Evolutionary conservation across 2,888 invertebrate genomes (phyloP), one percentile per base, ranked within the genome.

Genomic region (Plebejus melissa): DNA sequence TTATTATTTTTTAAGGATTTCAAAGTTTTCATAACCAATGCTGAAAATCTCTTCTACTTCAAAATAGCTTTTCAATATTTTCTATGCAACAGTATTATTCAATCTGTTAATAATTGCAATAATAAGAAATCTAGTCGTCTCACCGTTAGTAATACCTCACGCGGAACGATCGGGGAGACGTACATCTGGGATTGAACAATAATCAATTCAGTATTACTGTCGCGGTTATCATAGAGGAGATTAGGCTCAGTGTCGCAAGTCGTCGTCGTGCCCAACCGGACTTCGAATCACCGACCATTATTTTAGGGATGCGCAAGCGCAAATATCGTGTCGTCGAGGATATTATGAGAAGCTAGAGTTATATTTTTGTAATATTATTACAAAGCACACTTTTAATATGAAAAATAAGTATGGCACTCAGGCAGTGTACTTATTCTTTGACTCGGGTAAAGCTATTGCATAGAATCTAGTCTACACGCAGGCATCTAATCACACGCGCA

Each of bases 161-260:
- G 32, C 74, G 32, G 74, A 77, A 71, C 77, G 74, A 75, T 69
- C 76, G 77, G 69, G 69, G 75, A 76, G 77, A 77, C 79, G 78
- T 78, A 76, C 77, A 79, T 78, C 77, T 75, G 76, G 78, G 83
- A 86, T 86, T 85, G 84, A 84, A 83, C 80, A 84, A 84, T 84
- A 84, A 86, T 84, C 83, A 83, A 80, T 81, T 82, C 79, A 82
- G 83, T 79, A 85, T 86, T 86, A 85, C 81, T 83, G 85, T 86
- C 86, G 76, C 82, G 79, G 81, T 82, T 84, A 84, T 85, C 83
- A 81, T 78, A 76, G 78, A 72, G 74, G 79, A 83, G 84, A 83
- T 84, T 82, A 83, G 76, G 78, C 79, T 77, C 80, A 77, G 71
- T 78, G 78, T 85, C 83, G 83, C 82, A 76, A 74, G 78, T 74